Evolutionary conservation across 2,888 invertebrate species (phyloP).

Genomic region (Monopis laevigella): DNA sequence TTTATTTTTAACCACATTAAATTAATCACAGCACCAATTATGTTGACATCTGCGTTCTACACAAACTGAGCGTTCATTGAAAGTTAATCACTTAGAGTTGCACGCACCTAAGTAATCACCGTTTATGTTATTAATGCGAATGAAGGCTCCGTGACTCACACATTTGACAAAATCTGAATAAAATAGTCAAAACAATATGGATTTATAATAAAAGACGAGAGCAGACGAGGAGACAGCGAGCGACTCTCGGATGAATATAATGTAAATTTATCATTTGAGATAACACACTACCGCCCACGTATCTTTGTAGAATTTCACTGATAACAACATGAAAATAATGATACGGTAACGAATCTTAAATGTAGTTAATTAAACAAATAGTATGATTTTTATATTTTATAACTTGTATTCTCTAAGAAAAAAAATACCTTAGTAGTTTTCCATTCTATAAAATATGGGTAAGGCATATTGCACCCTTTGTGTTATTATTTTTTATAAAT

Average conservation of each 20-base stretch:
- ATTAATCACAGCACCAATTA: constrained; percentile 30
- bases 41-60: constrained; percentile 30
- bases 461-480: no score
- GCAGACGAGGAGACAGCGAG: not conserved
- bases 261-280: constrained; percentile 60
- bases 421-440: no score
- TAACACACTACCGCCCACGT: constrained; percentile 29
- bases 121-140: constrained; percentile 55
- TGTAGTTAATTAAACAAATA: no score
- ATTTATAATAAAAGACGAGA: not conserved
- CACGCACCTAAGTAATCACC: constrained; percentile 61
- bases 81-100: constrained; percentile 60
- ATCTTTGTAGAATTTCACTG: constrained; percentile 2
- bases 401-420: no score
- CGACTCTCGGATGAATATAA: constrained; percentile 19
- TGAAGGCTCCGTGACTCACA: constrained; percentile 53
- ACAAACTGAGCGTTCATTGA: constrained; percentile 37
- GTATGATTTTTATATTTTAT: no score
- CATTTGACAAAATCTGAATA: not conserved
- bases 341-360: constrained; percentile 7
- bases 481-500: no score
- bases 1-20: constrained; percentile 28
- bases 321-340: constrained; percentile 3
- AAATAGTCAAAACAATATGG: not conserved
- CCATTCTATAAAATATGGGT: no score